A percentile compares a stretch with the other conserved stretches of the same genome.
Conservation (phyloP, 1,140 invertebrate species). For the Tribolium castaneum region DNA sequence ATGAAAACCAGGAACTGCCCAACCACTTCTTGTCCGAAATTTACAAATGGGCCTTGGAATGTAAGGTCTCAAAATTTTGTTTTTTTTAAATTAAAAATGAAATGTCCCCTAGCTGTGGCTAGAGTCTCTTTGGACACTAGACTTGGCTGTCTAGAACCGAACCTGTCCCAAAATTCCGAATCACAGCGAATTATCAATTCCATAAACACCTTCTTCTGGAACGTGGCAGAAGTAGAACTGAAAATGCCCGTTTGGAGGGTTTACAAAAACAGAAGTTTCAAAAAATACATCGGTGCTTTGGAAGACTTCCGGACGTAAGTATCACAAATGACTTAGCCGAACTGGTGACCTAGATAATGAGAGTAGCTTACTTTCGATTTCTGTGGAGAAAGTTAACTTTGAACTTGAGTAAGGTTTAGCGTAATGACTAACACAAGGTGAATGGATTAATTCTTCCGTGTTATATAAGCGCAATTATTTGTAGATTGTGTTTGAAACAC, state of each 20-base stretch:
- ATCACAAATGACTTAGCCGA: neutral
- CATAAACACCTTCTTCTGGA: constrained; percentile 83
- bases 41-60: constrained; percentile 90
- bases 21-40: constrained; percentile 83
- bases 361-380: constrained; percentile 22
- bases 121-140: constrained; percentile 82
- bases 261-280: constrained; percentile 80
- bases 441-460: constrained; percentile 10
- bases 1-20: constrained; percentile 76
- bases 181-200: constrained; percentile 81
- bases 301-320: constrained; percentile 78
- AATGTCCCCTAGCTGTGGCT: constrained; percentile 76
- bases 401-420: constrained; percentile 32
- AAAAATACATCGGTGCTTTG: constrained; percentile 78
- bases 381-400: constrained; percentile 42
- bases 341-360: constrained; percentile 29
- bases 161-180: constrained; percentile 69
- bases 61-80: constrained; percentile 69
- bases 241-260: constrained; percentile 84
- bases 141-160: constrained; percentile 78
- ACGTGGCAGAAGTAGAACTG: constrained; percentile 81
- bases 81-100: constrained; percentile 4
- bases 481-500: constrained; percentile 60
- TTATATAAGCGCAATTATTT: neutral
- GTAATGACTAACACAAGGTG: constrained; percentile 18